These are phyloP conservation scores for Dasysyrphus albostriatus DNA, from an alignment of 2,888 invertebrate species.

Conservation along the genomic window DNA sequence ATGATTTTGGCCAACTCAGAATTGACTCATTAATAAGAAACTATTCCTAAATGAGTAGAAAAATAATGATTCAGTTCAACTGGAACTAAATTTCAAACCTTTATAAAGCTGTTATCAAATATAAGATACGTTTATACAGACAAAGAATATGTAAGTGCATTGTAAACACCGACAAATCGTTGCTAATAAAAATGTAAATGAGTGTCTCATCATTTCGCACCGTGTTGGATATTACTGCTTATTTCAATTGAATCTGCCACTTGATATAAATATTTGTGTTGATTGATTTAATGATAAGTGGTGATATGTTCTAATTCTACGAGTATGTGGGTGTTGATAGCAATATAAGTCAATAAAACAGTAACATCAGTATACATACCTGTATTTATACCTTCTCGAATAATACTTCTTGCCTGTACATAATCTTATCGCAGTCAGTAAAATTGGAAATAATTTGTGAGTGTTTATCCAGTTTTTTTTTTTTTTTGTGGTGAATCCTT, in stretches of 20 bases:
- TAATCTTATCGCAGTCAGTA: constrained; percentile 15
- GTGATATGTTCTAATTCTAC: background rate
- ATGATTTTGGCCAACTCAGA: too few relatives aligned
- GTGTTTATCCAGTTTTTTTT: constrained; percentile 1
- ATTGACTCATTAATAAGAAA: too few relatives aligned
- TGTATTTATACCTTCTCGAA: background rate
- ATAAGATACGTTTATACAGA: background rate
- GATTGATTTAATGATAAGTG: constrained; percentile 11
- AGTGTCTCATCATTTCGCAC: background rate
- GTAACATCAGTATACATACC: too few relatives aligned
- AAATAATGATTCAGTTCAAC: too few relatives aligned
- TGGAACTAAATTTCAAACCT: background rate
- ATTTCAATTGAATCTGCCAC: constrained; percentile 24
- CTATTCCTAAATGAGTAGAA: too few relatives aligned
- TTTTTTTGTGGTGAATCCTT: background rate
- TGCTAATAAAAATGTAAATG: constrained; percentile 15
- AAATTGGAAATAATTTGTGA: constrained; percentile 28
- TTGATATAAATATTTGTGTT: background rate
- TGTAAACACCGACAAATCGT: constrained; percentile 5
- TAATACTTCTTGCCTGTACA: too few relatives aligned
- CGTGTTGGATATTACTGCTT: constrained; percentile 2
- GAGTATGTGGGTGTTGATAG: background rate
- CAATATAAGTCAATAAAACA: constrained; percentile 1
- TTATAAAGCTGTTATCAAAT: background rate
- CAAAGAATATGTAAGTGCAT: background rate